These are phyloP conservation scores for Tachycineta bicolor DNA, from an alignment of 2,113 vertebrate species.

Conservation along the genomic window DNA sequence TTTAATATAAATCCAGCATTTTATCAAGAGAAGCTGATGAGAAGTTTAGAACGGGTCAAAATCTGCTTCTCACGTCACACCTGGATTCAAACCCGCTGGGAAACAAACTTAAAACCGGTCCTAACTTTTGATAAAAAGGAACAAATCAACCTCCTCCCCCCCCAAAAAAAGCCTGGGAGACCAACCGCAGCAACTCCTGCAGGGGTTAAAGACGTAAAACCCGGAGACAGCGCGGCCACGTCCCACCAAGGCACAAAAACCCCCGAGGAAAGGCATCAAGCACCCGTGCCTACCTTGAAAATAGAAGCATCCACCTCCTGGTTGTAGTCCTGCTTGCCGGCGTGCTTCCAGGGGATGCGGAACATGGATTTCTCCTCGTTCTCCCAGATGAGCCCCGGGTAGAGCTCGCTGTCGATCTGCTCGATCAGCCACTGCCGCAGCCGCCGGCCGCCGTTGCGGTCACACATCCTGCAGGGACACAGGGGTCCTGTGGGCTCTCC, in stretches of 20 bases:
- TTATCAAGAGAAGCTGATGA: not conserved
- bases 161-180: not conserved
- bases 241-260: not conserved
- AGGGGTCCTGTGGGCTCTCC: not conserved
- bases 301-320: conserved; percentile 97
- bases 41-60: not conserved
- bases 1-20: not conserved
- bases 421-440: conserved; percentile 97
- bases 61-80: not conserved
- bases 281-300: conserved; percentile 84
- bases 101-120: not conserved
- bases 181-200: not conserved
- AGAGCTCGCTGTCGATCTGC: conserved; percentile 90
- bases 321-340: conserved; percentile 97
- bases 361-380: conserved; percentile 90
- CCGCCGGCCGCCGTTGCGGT: conserved; percentile 84
- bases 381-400: conserved; percentile 92
- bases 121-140: not conserved
- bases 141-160: not conserved
- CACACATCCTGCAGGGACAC: conserved; percentile 75
- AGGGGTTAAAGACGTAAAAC: not conserved
- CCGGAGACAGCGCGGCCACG: accelerated
- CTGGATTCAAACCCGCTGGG: not conserved
- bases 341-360: conserved; percentile 98
- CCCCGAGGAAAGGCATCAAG: accelerated